Evolutionary conservation across 2,113 vertebrate genomes (phyloP).

Genomic region (Balaeniceps rex): DNA sequence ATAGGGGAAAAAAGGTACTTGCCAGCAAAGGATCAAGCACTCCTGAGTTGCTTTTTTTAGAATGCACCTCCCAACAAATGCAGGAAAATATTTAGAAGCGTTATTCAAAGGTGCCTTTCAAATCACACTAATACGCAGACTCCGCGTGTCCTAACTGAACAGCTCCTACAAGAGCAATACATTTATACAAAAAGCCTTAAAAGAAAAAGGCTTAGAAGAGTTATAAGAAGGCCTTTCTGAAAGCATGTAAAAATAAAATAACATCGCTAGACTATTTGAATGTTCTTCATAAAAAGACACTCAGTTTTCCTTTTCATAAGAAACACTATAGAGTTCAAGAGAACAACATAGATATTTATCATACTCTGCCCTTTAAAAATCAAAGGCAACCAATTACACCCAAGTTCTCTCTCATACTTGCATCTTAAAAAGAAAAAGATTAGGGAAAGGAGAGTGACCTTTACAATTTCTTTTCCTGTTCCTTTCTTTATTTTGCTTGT

Average conservation of each 20-base stretch:
- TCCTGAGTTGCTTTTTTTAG: not conserved
- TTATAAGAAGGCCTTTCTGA: not conserved
- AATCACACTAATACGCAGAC: not conserved
- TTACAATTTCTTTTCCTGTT: not conserved
- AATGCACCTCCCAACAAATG: not conserved
- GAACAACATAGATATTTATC: constrained; percentile 7
- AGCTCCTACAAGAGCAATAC: not conserved
- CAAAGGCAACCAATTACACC: constrained; percentile 31
- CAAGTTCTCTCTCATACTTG: not conserved
- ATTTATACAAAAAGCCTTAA: not conserved
- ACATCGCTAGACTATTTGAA: not conserved
- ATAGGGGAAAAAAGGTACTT: not conserved
- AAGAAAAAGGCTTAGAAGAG: not conserved
- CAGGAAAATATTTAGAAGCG: not conserved
- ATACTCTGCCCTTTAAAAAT: constrained; percentile 29
- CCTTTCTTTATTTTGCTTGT: not conserved
- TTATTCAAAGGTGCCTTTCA: constrained; percentile 34
- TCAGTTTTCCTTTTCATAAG: not conserved
- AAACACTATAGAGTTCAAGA: not conserved
- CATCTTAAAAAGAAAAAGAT: not conserved
- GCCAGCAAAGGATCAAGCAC: constrained; percentile 12
- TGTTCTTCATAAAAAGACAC: not conserved
- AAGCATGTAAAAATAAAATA: not conserved
- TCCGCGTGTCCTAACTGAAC: not conserved
- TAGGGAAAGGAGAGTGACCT: not conserved